Evolutionary conservation across 1,140 invertebrate genomes (phyloP).

Genomic region (Euwallacea similis): DNA sequence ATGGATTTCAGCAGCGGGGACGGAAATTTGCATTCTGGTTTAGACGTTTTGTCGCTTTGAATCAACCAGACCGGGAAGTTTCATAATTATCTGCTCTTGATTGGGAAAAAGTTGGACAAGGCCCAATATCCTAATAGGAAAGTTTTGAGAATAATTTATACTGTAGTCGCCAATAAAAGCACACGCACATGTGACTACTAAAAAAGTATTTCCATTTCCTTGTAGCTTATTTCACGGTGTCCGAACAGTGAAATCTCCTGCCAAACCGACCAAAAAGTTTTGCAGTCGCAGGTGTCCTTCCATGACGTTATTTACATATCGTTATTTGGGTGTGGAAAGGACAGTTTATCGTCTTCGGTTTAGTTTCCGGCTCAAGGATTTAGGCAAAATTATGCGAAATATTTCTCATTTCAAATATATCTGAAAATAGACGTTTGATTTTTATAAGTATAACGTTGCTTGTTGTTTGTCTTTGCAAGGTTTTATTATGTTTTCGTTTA

Average conservation of each 20-base stretch:
- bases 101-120: too few relatives aligned
- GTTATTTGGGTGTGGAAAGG: conserved; percentile 1
- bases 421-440: too few relatives aligned
- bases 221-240: conserved; percentile 8
- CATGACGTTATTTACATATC: conserved; percentile 11
- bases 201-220: conserved; percentile 6
- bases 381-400: too few relatives aligned
- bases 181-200: too few relatives aligned
- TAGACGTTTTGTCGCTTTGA: background rate
- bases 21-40: conserved; percentile 1
- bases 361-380: background rate
- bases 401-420: too few relatives aligned
- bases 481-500: too few relatives aligned
- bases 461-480: too few relatives aligned
- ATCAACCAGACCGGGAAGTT: background rate
- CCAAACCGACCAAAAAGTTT: conserved; percentile 13
- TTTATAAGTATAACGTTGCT: too few relatives aligned
- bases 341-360: conserved; percentile 3
- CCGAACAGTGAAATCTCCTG: background rate
- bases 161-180: background rate
- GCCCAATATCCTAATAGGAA: too few relatives aligned
- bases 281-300: conserved; percentile 12
- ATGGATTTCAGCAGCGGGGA: background rate
- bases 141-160: background rate
- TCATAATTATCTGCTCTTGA: background rate